phyloP scores from a whole-genome alignment of 1,140 invertebrate species.

The Lepidurus apus region DNA sequence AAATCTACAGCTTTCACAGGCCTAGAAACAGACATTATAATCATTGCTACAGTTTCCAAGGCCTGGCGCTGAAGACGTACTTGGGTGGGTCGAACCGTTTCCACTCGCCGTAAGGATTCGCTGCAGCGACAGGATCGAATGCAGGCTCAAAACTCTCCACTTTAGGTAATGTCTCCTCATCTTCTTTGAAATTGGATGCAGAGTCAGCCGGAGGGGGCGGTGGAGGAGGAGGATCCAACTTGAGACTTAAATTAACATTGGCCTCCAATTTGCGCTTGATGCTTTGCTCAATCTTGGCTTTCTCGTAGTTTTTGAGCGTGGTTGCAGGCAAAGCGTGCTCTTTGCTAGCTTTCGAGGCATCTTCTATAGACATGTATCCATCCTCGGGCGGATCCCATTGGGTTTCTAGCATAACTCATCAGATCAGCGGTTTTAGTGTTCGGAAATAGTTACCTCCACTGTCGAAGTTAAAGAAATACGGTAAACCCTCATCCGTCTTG shows the following conservation, averaged over 20 bases:
- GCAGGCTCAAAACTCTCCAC: slow-evolving; percentile 38
- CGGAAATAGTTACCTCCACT: slow-evolving; percentile 58
- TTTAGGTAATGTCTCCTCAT: slow-evolving; percentile 28
- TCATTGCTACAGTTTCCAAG: neutral
- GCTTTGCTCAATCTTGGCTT: slow-evolving; percentile 47
- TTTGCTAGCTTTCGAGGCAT: slow-evolving; percentile 45
- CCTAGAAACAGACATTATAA: slow-evolving; percentile 7
- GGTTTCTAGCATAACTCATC: slow-evolving; percentile 48
- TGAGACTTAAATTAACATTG: slow-evolving; percentile 29
- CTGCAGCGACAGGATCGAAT: slow-evolving; percentile 42
- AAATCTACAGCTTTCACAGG: slow-evolving; percentile 28
- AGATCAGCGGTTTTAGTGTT: slow-evolving; percentile 5
- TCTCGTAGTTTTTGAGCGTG: slow-evolving; percentile 43
- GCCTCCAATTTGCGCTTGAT: slow-evolving; percentile 40
- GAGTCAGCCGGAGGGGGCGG: neutral
- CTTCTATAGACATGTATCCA: slow-evolving; percentile 56
- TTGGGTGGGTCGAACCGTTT: slow-evolving; percentile 53
- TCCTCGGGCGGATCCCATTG: slow-evolving; percentile 59
- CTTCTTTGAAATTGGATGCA: slow-evolving; percentile 27
- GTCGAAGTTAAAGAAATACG: slow-evolving; percentile 73
- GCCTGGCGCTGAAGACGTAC: slow-evolving; percentile 34
- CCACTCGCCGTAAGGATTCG: slow-evolving; percentile 61
- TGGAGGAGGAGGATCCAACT: neutral
- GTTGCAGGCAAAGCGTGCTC: slow-evolving; percentile 36
- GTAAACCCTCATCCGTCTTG: slow-evolving; percentile 60